Evolutionary conservation across 2,888 invertebrate species (phyloP).

Genomic region (Conchocele bisecta): DNA sequence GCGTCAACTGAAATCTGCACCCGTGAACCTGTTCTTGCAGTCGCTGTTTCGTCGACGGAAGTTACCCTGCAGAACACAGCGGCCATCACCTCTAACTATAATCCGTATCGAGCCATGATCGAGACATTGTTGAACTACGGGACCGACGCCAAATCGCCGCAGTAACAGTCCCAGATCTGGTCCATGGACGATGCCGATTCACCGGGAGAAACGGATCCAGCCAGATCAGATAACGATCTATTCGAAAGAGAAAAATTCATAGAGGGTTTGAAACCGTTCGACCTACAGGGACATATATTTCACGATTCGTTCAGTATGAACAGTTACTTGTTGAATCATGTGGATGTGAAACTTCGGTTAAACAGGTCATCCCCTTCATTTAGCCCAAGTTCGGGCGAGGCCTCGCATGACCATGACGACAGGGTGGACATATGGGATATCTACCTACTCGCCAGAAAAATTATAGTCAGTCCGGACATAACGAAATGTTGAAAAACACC

Average conservation of each 20-base stretch:
- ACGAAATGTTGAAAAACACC: constrained; percentile 26
- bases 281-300: constrained; percentile 41
- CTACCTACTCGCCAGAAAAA: constrained; percentile 31
- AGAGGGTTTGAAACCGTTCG: constrained; percentile 13
- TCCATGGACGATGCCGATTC: constrained; percentile 34
- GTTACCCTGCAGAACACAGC: constrained; percentile 54
- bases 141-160: constrained; percentile 11
- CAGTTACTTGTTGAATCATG: constrained; percentile 50
- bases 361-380: constrained; percentile 33
- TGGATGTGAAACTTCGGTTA: constrained; percentile 46
- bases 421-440: constrained; percentile 28
- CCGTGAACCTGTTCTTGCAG: constrained; percentile 51
- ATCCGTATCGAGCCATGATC: constrained; percentile 51
- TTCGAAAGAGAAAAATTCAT: constrained; percentile 25
- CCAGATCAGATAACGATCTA: constrained; percentile 29
- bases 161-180: constrained; percentile 43
- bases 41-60: constrained; percentile 54
- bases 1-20: constrained; percentile 38
- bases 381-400: background rate
- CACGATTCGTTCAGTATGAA: constrained; percentile 46
- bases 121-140: constrained; percentile 45
- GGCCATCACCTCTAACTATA: constrained; percentile 42
- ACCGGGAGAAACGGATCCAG: constrained; percentile 31
- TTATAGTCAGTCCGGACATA: constrained; percentile 41
- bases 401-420: no score